Conservation (phyloP, 1,140 invertebrate species). For the Drosophila athabasca region DNA sequence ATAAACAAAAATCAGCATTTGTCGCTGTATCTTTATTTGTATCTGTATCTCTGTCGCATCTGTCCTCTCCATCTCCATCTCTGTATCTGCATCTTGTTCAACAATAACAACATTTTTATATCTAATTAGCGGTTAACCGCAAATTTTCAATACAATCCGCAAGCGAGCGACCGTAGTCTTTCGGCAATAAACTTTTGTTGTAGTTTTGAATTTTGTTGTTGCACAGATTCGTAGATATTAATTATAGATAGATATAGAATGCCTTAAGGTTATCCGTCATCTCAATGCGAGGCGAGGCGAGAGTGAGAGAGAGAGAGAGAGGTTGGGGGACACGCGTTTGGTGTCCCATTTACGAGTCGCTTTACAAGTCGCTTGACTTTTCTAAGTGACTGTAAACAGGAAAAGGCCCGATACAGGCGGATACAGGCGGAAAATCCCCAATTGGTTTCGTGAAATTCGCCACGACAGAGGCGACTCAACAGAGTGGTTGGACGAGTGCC, state of each 20-base stretch:
- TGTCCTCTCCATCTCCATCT: constrained; percentile 8
- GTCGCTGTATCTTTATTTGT: constrained; percentile 8
- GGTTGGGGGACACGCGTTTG: constrained; percentile 27
- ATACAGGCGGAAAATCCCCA: constrained; percentile 25
- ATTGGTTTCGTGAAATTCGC: constrained; percentile 21
- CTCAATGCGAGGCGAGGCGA: constrained; percentile 28
- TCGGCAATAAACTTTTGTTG: constrained; percentile 75
- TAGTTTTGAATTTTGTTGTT: constrained; percentile 60
- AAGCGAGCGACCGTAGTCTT: constrained; percentile 25
- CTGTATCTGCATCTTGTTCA: constrained; percentile 32
- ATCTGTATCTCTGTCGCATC: constrained; percentile 7
- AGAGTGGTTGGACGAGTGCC: background rate
- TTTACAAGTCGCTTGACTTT: constrained; percentile 12
- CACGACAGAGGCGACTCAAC: background rate
- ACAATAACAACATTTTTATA: constrained; percentile 70
- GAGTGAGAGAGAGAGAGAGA: constrained; percentile 3
- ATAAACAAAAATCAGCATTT: constrained; percentile 18
- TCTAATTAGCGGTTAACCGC: constrained; percentile 81
- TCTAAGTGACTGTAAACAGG: constrained; percentile 29
- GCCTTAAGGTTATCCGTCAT: constrained; percentile 64
- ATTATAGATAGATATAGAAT: constrained; percentile 40
- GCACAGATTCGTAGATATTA: no score
- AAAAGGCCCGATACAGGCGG: background rate
- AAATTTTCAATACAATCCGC: constrained; percentile 68
- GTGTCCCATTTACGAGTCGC: constrained; percentile 21